phyloP scores from a whole-genome alignment of 2,797 vertebrate species.

The Platyrinchus mystaceus region DNA sequence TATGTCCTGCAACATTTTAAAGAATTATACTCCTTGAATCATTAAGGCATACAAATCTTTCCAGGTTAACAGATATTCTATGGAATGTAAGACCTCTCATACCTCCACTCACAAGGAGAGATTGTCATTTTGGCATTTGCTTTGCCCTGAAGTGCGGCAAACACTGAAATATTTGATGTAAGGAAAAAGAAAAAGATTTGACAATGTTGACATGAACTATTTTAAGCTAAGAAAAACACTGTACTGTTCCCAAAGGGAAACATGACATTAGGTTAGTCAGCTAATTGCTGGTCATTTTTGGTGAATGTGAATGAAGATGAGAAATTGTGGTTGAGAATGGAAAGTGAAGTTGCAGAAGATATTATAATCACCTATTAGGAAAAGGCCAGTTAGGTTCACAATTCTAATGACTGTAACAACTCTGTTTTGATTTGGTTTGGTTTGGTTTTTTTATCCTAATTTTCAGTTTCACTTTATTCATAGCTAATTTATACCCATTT shows the following conservation, averaged over 20 bases:
- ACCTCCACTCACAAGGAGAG: neutral
- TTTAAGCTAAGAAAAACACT: neutral
- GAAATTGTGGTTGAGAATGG: neutral
- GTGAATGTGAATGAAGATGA: neutral
- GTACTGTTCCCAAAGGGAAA: neutral
- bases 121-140: neutral
- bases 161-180: neutral
- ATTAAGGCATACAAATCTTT: neutral
- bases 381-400: rapidly evolving
- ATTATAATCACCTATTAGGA: neutral
- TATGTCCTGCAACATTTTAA: neutral
- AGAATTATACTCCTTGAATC: neutral
- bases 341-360: neutral
- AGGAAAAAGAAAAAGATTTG: neutral
- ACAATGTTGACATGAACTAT: neutral
- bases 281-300: neutral
- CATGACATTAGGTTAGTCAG: neutral
- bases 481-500: neutral
- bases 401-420: neutral
- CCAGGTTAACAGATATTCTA: neutral
- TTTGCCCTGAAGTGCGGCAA: neutral
- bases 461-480: neutral
- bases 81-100: neutral
- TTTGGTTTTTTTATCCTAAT: neutral
- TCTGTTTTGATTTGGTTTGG: neutral